Percentiles rank a stretch among this genome's conserved stretches.
phyloP scores from a whole-genome alignment of 1,140 invertebrate genomes.

The Subanguina moxae region DNA sequence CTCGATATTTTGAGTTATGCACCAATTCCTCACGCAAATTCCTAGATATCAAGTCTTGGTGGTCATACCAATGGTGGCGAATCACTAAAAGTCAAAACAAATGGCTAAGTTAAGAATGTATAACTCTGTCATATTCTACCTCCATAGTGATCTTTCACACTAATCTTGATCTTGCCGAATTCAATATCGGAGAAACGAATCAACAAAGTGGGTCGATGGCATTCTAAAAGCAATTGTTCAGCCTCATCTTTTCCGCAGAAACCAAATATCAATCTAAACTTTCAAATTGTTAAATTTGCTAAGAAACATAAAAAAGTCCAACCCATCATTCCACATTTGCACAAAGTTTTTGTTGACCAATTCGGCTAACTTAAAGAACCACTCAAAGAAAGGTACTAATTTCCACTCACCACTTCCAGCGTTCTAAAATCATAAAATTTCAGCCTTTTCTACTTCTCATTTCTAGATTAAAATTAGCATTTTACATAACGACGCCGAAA shows the following conservation, averaged over 20 bases:
- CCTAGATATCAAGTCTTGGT: conserved; percentile 46
- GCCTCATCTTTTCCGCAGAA: conserved; percentile 58
- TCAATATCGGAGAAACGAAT: conserved; percentile 59
- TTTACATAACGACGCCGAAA: too few species aligned
- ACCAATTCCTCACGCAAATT: conserved; percentile 45
- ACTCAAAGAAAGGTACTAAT: conserved; percentile 53
- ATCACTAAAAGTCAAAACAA: conserved; percentile 43
- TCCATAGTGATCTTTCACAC: conserved; percentile 51
- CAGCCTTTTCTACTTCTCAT: too few species aligned
- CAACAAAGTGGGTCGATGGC: conserved; percentile 48
- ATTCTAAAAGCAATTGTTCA: conserved; percentile 47
- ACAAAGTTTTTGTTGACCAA: conserved; percentile 57
- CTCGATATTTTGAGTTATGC: conserved; percentile 53
- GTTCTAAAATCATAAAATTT: too few species aligned
- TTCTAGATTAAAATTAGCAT: too few species aligned
- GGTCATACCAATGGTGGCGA: conserved; percentile 58
- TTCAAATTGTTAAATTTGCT: background rate
- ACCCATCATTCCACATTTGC: conserved; percentile 59
- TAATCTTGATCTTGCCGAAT: conserved; percentile 58
- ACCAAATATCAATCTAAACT: conserved; percentile 48
- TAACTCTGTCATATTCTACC: conserved; percentile 31
- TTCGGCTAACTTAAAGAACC: conserved; percentile 59
- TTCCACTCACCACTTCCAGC: conserved; percentile 58
- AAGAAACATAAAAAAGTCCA: background rate
- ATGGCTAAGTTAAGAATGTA: conserved; percentile 3